A percentile compares a stretch with the other conserved stretches of the same genome.
Conservation (phyloP, 2,888 invertebrate species). For the Lagria hirta region DNA sequence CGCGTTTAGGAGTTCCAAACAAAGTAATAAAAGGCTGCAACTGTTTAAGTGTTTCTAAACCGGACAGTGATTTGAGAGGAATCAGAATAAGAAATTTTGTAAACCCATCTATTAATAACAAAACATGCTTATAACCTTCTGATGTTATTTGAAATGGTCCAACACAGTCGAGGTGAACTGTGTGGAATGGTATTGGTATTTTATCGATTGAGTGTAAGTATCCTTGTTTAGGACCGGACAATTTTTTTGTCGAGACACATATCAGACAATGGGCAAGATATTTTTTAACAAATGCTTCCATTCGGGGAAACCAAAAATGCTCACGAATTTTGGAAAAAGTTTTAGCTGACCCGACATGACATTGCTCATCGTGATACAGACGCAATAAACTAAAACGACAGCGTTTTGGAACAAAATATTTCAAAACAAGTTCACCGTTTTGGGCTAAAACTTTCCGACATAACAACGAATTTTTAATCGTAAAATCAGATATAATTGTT, state of each 20-base stretch:
- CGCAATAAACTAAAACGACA: slow-evolving; percentile 31
- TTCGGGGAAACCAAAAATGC: slow-evolving; percentile 38
- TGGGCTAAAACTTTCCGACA: slow-evolving; percentile 17
- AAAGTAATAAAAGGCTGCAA: slow-evolving; percentile 17
- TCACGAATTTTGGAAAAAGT: slow-evolving; percentile 29
- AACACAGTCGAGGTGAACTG: slow-evolving; percentile 30
- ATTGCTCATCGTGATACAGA: slow-evolving; percentile 36
- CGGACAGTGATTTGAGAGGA: slow-evolving; percentile 24
- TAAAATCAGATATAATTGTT: slow-evolving; percentile 32
- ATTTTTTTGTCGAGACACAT: too few species aligned
- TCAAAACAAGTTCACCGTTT: slow-evolving; percentile 29
- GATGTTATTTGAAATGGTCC: slow-evolving; percentile 23
- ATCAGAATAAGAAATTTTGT: slow-evolving; percentile 28
- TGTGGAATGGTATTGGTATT: slow-evolving; percentile 22
- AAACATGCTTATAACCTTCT: slow-evolving; percentile 26
- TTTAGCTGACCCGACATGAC: slow-evolving; percentile 34
- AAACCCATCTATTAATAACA: slow-evolving; percentile 28
- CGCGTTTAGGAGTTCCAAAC: slow-evolving; percentile 19
- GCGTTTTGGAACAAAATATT: slow-evolving; percentile 31
- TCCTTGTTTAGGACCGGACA: too few species aligned
- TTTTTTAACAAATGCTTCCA: slow-evolving; percentile 32
- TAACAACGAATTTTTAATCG: slow-evolving; percentile 31
- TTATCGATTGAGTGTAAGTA: slow-evolving; percentile 13
- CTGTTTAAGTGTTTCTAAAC: slow-evolving; percentile 19
- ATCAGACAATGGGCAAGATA: slow-evolving; percentile 37